These are phyloP conservation scores for Chalcis sispes DNA, from an alignment of 2,888 invertebrate genomes.

Conservation along the genomic window DNA sequence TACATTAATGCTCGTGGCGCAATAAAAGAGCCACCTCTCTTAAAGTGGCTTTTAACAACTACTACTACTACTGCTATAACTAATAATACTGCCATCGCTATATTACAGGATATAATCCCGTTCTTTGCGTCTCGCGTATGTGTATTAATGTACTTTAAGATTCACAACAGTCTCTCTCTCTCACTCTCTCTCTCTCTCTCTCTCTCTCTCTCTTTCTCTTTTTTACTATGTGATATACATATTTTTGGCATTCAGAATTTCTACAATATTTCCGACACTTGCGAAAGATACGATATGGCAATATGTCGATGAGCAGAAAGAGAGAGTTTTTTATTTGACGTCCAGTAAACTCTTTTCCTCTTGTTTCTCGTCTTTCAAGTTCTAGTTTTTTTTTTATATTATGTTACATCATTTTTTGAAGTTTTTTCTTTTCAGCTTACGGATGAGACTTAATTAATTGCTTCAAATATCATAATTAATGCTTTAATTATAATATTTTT, in stretches of 20 bases:
- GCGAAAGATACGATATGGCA: constrained; percentile 20
- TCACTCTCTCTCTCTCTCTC: neutral
- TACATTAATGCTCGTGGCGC: constrained; percentile 61
- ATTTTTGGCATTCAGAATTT: constrained; percentile 17
- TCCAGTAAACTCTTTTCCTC: no score
- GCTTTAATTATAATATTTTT: no score
- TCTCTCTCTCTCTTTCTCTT: neutral
- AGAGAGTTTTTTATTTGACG: constrained; percentile 28
- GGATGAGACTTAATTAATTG: no score
- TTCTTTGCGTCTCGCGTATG: neutral
- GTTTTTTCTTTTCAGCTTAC: no score
- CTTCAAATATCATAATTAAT: no score
- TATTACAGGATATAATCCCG: no score
- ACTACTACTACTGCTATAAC: neutral
- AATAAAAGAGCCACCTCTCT: constrained; percentile 55
- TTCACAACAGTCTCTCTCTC: neutral
- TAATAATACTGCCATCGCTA: neutral
- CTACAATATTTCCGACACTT: constrained; percentile 31
- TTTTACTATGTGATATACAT: no score
- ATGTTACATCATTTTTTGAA: no score
- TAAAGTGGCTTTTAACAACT: constrained; percentile 14
- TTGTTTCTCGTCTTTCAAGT: no score
- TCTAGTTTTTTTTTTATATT: no score
- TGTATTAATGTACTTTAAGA: constrained; percentile 8
- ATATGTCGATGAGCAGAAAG: constrained; percentile 27